Percentiles rank a stretch among this genome's conserved stretches.
These are phyloP conservation scores for Fukomys damarensis DNA, from an alignment of 2,113 vertebrate species.

Conservation along the genomic window DNA sequence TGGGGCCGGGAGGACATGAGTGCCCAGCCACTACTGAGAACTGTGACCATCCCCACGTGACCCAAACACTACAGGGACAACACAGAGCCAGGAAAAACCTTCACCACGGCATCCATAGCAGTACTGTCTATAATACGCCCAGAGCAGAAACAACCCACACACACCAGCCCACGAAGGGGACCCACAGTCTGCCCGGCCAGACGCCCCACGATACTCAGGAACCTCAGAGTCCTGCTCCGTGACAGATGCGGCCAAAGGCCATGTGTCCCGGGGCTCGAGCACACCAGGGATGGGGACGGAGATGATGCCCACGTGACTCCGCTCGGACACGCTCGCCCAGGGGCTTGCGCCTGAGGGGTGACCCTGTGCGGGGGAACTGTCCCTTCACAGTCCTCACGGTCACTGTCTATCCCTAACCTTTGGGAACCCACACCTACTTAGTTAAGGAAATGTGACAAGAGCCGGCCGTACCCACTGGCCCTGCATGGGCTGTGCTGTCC, in stretches of 20 bases:
- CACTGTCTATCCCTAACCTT: too few relatives aligned
- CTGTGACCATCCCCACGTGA: accelerated
- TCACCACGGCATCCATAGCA: accelerated
- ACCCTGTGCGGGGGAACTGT: not conserved
- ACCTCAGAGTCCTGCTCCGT: not conserved
- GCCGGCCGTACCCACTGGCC: not conserved
- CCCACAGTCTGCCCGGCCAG: accelerated
- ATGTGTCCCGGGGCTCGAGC: not conserved
- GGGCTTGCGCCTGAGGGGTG: not conserved
- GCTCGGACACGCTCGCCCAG: not conserved
- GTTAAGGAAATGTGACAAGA: not conserved
- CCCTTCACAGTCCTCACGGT: not conserved
- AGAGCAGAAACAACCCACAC: accelerated
- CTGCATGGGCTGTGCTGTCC: not conserved
- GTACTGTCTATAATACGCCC: accelerated
- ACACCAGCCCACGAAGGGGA: accelerated
- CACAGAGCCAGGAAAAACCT: accelerated
- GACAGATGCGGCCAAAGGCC: not conserved
- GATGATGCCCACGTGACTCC: not conserved
- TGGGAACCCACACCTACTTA: not conserved
- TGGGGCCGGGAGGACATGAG: not conserved
- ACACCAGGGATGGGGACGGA: not conserved
- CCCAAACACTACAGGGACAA: accelerated
- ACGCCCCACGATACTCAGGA: too few relatives aligned
- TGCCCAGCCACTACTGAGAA: not conserved